A percentile compares a stretch with the other conserved stretches of the same genome.
phyloP scores from a whole-genome alignment of 2,888 invertebrate genomes.

The Acanthosepion lycidas region DNA sequence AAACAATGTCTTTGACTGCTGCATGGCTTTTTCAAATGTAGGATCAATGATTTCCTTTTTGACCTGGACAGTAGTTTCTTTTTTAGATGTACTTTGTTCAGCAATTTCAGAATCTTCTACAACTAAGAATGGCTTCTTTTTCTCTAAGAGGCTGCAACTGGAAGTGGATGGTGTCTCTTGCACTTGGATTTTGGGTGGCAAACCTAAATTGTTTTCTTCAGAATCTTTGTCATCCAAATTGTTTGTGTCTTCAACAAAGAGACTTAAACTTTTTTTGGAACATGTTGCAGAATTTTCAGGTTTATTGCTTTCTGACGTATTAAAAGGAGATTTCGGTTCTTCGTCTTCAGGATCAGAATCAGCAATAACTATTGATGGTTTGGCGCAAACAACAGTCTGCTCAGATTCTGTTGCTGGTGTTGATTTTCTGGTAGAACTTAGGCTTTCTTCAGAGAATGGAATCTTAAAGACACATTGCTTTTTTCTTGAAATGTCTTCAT shows the following conservation, averaged over 20 bases:
- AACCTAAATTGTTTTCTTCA: background rate
- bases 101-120: background rate
- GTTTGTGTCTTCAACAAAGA: background rate
- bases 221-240: background rate
- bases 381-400: background rate
- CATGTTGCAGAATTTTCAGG: background rate
- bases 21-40: background rate
- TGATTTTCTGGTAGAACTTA: background rate
- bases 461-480: background rate
- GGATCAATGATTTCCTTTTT: background rate
- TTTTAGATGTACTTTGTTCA: background rate
- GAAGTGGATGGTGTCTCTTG: background rate
- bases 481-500: background rate
- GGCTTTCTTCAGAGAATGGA: background rate
- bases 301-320: background rate
- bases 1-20: background rate
- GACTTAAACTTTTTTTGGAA: background rate
- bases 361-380: background rate
- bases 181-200: background rate
- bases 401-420: background rate
- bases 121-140: background rate
- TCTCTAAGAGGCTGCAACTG: background rate
- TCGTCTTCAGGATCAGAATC: slow-evolving; percentile 35
- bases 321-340: background rate
- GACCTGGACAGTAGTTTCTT: background rate